A percentile compares a stretch with the other conserved stretches of the same genome.
Evolutionary conservation across 2,797 vertebrate species (phyloP).

Genomic region (Pipistrellus nathusii): DNA sequence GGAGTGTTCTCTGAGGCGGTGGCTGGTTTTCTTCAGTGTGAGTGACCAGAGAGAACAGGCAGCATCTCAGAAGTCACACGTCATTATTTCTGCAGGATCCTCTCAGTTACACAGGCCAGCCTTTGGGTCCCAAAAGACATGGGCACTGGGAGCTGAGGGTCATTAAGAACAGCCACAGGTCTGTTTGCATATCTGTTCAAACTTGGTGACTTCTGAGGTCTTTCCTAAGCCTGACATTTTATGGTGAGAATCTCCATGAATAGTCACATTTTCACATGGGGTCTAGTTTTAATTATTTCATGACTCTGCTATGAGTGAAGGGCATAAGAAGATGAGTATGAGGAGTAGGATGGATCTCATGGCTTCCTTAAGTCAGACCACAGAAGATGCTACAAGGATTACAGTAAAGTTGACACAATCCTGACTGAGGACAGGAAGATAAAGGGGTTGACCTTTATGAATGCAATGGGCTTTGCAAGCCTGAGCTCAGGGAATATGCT

Average conservation of each 20-base stretch:
- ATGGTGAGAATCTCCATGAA: not conserved
- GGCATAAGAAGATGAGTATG: not conserved
- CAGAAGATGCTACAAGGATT: not conserved
- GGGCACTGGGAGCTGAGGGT: not conserved
- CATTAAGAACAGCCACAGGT: not conserved
- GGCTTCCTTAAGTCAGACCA: not conserved
- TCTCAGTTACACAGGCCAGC: not conserved
- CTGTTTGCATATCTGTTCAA: not conserved
- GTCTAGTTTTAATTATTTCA: not conserved
- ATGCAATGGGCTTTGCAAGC: not conserved
- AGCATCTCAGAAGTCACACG: not conserved
- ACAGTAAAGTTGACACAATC: not conserved
- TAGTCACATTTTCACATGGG: not conserved
- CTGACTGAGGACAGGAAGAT: not conserved
- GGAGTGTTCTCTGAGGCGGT: not conserved
- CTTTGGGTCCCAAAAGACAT: not conserved
- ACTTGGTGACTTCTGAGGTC: not conserved
- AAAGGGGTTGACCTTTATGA: not conserved
- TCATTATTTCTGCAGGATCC: not conserved
- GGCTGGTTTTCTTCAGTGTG: not conserved
- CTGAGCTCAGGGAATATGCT: not conserved
- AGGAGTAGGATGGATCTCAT: not conserved
- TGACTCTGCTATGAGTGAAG: not conserved
- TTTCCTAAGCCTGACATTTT: not conserved
- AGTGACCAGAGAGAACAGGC: not conserved